phyloP scores from a whole-genome alignment of 2,113 vertebrate species.

The Chrysemys picta region DNA sequence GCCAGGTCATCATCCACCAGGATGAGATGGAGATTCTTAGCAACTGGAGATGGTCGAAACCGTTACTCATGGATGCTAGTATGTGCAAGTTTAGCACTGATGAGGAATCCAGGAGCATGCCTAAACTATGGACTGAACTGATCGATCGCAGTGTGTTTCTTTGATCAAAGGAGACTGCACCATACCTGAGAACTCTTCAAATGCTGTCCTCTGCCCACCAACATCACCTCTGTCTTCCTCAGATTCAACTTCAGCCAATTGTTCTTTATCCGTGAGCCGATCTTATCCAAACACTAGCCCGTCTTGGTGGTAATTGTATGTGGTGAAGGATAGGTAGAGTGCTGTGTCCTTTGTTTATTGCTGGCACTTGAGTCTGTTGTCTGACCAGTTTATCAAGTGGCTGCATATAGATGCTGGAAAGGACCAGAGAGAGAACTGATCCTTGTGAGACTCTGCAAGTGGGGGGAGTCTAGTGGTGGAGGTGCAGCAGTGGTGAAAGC shows the following conservation, averaged over 20 bases:
- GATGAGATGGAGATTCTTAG: background rate
- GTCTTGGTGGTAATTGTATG: background rate
- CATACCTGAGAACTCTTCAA: background rate
- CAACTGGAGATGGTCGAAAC: background rate
- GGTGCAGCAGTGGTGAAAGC: accelerated
- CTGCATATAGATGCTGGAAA: background rate
- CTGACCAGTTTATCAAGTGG: background rate
- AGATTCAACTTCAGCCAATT: background rate
- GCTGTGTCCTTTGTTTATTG: accelerated
- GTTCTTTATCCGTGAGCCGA: background rate
- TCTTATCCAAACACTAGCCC: background rate
- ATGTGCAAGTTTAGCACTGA: background rate
- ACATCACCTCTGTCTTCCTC: background rate
- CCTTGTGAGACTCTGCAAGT: accelerated
- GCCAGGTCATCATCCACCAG: too few species aligned
- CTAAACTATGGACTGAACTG: background rate
- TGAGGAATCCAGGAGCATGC: background rate
- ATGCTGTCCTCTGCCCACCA: background rate
- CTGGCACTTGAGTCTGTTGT: accelerated
- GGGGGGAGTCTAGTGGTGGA: background rate
- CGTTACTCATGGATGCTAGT: background rate
- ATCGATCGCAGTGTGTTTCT: background rate
- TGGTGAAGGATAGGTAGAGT: background rate
- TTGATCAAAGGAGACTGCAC: background rate
- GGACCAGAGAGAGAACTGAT: background rate